phyloP scores from a whole-genome alignment of 2,797 vertebrate species.

The Periophthalmus magnuspinnatus region DNA sequence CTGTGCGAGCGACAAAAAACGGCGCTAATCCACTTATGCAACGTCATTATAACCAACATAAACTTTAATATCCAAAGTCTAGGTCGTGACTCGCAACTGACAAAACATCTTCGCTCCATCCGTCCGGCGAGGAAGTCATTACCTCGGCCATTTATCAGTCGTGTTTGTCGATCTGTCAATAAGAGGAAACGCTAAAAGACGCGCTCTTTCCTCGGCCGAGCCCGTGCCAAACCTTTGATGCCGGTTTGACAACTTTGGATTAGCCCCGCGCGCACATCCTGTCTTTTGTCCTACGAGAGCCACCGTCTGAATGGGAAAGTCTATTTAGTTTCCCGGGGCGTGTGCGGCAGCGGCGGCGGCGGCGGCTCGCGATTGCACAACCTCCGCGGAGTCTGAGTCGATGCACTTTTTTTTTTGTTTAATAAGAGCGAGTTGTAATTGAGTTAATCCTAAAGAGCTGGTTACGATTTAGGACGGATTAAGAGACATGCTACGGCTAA shows the following conservation, averaged over 20 bases:
- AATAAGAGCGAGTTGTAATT: slow-evolving; percentile 65
- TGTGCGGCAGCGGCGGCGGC: too few relatives aligned
- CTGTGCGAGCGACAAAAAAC: not conserved
- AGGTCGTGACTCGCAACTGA: slow-evolving; percentile 7
- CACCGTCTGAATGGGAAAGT: slow-evolving; percentile 58
- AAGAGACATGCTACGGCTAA: slow-evolving; percentile 74
- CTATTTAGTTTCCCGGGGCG: slow-evolving; percentile 52
- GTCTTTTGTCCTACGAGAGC: slow-evolving; percentile 62
- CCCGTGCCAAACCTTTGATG: slow-evolving; percentile 64
- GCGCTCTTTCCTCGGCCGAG: slow-evolving; percentile 40
- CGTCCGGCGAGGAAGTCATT: slow-evolving; percentile 28
- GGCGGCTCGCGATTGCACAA: slow-evolving; percentile 34
- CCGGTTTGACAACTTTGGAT: slow-evolving; percentile 68
- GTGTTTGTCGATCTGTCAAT: slow-evolving; percentile 53
- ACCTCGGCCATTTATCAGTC: slow-evolving; percentile 34
- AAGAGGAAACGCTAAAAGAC: slow-evolving; percentile 40
- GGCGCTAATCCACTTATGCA: not conserved
- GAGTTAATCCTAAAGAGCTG: slow-evolving; percentile 67
- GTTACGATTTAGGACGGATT: slow-evolving; percentile 81
- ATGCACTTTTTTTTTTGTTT: slow-evolving; percentile 49
- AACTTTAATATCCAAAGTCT: not conserved
- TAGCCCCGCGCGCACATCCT: slow-evolving; percentile 54
- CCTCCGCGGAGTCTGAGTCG: slow-evolving; percentile 28
- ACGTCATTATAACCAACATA: not conserved
- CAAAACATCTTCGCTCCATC: slow-evolving; percentile 9